Percentiles rank a stretch among this genome's conserved stretches.
Conservation (phyloP, 2,888 invertebrate species). For the Lasioglossum morio region DNA sequence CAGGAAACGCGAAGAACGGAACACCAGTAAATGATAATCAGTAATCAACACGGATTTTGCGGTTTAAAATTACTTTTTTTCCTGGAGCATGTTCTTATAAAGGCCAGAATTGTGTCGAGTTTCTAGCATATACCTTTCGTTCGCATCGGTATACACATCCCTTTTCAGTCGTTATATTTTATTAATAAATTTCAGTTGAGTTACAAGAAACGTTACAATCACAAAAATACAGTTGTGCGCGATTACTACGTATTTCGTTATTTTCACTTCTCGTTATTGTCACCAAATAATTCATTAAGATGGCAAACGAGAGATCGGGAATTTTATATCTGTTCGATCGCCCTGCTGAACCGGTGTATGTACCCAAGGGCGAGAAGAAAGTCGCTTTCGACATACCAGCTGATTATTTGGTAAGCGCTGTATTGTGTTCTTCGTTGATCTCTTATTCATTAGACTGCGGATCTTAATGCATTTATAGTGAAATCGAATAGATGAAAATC, state of each 20-base stretch:
- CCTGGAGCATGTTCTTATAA: constrained; percentile 55
- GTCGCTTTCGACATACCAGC: constrained; percentile 88
- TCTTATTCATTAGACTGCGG: not conserved
- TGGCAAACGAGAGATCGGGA: constrained; percentile 53
- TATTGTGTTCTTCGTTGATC: not conserved
- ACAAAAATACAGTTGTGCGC: too few relatives aligned
- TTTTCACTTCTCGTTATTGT: not conserved
- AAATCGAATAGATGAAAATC: too few relatives aligned
- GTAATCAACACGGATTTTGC: constrained; percentile 49
- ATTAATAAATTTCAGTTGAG: not conserved
- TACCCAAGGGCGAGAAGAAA: constrained; percentile 89
- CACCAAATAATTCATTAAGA: constrained; percentile 15
- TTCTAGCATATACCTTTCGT: not conserved
- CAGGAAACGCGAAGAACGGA: constrained; percentile 33
- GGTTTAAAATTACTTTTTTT: constrained; percentile 53
- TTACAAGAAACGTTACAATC: not conserved
- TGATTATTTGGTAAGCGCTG: constrained; percentile 87
- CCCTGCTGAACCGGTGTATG: constrained; percentile 91
- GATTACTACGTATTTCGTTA: not conserved
- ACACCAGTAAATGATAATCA: constrained; percentile 20
- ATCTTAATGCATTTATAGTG: too few relatives aligned
- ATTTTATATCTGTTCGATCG: constrained; percentile 88
- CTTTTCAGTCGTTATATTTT: not conserved
- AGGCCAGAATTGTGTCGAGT: not conserved
- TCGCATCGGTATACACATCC: not conserved